Evolutionary conservation across 2,113 vertebrate species (phyloP).

Genomic region (Puntigrus tetrazona): DNA sequence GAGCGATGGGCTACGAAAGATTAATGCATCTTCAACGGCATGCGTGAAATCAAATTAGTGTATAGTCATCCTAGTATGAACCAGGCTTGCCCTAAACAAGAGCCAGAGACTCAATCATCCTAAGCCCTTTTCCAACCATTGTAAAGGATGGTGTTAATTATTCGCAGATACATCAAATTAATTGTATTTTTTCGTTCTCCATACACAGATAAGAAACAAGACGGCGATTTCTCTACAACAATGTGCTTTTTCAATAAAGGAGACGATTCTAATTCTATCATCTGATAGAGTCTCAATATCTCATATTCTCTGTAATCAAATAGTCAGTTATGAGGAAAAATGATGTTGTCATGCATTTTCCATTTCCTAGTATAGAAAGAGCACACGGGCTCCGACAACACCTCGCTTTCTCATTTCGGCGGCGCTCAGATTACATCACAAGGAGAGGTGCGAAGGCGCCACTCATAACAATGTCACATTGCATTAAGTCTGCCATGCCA

Average conservation of each 20-base stretch:
- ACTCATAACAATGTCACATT: constrained; percentile 65
- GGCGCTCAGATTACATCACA: constrained; percentile 56
- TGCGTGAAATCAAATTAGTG: constrained; percentile 90
- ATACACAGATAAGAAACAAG: neutral
- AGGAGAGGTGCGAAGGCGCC: constrained; percentile 55
- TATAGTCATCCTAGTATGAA: constrained; percentile 79
- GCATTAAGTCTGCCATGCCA: constrained; percentile 59
- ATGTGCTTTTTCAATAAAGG: neutral
- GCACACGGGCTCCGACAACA: constrained; percentile 33
- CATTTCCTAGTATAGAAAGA: constrained; percentile 33
- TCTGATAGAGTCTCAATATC: constrained; percentile 12
- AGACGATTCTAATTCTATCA: neutral
- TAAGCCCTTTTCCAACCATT: constrained; percentile 40
- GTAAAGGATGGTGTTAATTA: constrained; percentile 52
- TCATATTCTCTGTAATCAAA: constrained; percentile 42
- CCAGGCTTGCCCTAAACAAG: constrained; percentile 55
- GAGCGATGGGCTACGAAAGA: constrained; percentile 76
- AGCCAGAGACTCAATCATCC: constrained; percentile 70
- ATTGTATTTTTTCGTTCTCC: constrained; percentile 18
- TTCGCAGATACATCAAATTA: constrained; percentile 58
- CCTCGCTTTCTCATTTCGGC: constrained; percentile 46
- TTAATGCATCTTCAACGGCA: constrained; percentile 73
- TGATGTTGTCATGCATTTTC: constrained; percentile 29
- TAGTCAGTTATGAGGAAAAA: constrained; percentile 41
- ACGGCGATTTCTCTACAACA: neutral